These are phyloP conservation scores for Panthera leo DNA, from an alignment of 2,113 vertebrate species.

Conservation along the genomic window DNA sequence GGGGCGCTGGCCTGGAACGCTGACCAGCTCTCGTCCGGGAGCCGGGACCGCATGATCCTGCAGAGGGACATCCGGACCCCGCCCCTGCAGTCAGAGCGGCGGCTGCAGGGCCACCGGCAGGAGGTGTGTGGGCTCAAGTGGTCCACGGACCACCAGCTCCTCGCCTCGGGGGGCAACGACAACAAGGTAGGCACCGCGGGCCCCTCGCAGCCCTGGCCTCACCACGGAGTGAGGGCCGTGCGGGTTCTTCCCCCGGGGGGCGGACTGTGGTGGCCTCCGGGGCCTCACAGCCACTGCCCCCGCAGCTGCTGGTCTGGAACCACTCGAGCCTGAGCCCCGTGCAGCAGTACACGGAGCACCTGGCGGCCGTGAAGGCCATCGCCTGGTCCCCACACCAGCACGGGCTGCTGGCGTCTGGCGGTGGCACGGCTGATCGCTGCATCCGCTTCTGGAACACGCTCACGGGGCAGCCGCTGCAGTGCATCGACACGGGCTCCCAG, in stretches of 20 bases:
- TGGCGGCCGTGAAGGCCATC: conserved; percentile 98
- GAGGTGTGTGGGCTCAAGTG: conserved; percentile 99
- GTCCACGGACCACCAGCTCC: conserved; percentile 98
- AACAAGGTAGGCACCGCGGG: conserved; percentile 90
- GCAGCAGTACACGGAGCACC: conserved; percentile 98
- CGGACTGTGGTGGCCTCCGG: rapidly evolving
- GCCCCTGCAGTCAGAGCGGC: conserved; percentile 94
- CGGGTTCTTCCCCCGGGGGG: no score
- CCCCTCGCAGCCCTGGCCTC: rapidly evolving
- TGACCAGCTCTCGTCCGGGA: conserved; percentile 97
- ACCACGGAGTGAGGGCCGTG: rapidly evolving
- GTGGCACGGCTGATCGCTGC: conserved; percentile 97
- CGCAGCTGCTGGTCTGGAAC: conserved; percentile 97
- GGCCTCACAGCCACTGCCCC: background rate
- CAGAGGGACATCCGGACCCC: conserved; percentile 96
- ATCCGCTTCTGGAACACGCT: conserved; percentile 99
- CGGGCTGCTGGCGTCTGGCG: conserved; percentile 94
- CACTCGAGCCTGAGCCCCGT: conserved; percentile 96
- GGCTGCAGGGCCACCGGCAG: conserved; percentile 97
- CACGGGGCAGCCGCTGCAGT: conserved; percentile 96
- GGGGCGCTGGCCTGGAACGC: conserved; percentile 98
- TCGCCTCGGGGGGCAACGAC: conserved; percentile 97
- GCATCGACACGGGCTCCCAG: conserved; percentile 97
- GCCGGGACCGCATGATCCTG: conserved; percentile 96
- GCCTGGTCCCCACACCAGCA: conserved; percentile 99